Percentiles rank a stretch among this genome's conserved stretches.
These are phyloP conservation scores for Syrista parreyssii DNA, from an alignment of 2,888 invertebrate species.

Conservation along the genomic window DNA sequence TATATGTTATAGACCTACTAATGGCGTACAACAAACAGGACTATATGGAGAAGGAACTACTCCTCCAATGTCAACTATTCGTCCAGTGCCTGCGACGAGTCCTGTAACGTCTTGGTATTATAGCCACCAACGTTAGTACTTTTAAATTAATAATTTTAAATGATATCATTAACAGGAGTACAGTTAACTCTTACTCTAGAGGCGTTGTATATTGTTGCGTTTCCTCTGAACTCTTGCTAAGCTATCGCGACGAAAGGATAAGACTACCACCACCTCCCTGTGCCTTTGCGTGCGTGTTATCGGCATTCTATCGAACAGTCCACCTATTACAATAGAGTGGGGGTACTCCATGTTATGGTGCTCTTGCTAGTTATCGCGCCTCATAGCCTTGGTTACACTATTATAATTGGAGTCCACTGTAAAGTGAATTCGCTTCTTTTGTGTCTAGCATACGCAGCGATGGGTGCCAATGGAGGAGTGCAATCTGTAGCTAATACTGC, in stretches of 20 bases:
- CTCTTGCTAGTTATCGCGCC: not conserved
- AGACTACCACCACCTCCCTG: not conserved
- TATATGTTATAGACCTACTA: slow-evolving; percentile 43
- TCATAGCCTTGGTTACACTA: not conserved
- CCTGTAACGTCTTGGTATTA: slow-evolving; percentile 68
- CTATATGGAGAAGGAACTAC: slow-evolving; percentile 59
- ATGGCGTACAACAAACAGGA: slow-evolving; percentile 50
- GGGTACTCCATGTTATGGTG: too few species aligned
- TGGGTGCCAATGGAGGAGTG: slow-evolving; percentile 52
- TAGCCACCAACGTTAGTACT: slow-evolving; percentile 56
- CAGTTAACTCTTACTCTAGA: not conserved
- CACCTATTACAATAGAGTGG: not conserved
- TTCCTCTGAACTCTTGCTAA: too few species aligned
- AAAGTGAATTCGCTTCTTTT: slow-evolving; percentile 6
- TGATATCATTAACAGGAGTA: not conserved
- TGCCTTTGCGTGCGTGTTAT: not conserved
- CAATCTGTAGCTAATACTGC: slow-evolving; percentile 54
- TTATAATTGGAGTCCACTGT: not conserved
- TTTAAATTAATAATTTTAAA: not conserved
- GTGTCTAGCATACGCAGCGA: slow-evolving; percentile 52
- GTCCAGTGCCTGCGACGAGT: slow-evolving; percentile 68
- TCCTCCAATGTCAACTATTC: slow-evolving; percentile 55
- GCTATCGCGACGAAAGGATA: not conserved
- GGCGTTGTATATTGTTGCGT: too few species aligned
- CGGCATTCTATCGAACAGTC: not conserved